Conservation (phyloP, 1,140 invertebrate genomes). For the Charaxes varanes region DNA sequence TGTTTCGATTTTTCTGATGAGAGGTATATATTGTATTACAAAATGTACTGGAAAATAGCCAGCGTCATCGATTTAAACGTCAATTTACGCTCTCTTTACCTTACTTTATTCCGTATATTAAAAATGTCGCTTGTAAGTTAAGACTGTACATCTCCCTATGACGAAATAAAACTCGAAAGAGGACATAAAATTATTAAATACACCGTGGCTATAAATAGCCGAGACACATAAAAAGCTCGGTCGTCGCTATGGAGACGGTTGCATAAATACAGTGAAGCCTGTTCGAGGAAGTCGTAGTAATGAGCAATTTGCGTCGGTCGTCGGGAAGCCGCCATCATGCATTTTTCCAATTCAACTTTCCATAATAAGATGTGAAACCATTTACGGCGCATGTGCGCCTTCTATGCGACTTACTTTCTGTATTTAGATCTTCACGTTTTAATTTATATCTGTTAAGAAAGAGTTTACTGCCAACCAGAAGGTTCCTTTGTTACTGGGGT, state of each 20-base stretch:
- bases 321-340: constrained; percentile 27
- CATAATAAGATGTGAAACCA: constrained; percentile 46
- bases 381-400: constrained; percentile 10
- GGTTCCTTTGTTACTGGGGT: too few species aligned
- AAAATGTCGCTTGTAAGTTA: too few species aligned
- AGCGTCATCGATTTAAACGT: too few species aligned
- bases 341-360: constrained; percentile 46
- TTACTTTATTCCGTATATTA: too few species aligned
- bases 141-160: too few species aligned
- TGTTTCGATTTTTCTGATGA: too few species aligned
- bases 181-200: constrained; percentile 2
- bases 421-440: too few species aligned
- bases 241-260: constrained; percentile 26
- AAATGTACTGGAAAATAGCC: too few species aligned
- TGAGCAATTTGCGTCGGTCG: constrained; percentile 40
- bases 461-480: too few species aligned
- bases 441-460: too few species aligned
- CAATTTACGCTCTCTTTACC: too few species aligned
- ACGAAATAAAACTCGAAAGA: neutral
- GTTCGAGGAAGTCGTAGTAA: constrained; percentile 44
- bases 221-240: constrained; percentile 21
- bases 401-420: constrained; percentile 20
- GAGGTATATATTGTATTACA: too few species aligned
- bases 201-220: constrained; percentile 16
- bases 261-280: constrained; percentile 29